Evolutionary conservation across 1,140 invertebrate species (phyloP), one percentile per base, ranked within the genome.

Genomic region (Lepeophtheirus salmonis): DNA sequence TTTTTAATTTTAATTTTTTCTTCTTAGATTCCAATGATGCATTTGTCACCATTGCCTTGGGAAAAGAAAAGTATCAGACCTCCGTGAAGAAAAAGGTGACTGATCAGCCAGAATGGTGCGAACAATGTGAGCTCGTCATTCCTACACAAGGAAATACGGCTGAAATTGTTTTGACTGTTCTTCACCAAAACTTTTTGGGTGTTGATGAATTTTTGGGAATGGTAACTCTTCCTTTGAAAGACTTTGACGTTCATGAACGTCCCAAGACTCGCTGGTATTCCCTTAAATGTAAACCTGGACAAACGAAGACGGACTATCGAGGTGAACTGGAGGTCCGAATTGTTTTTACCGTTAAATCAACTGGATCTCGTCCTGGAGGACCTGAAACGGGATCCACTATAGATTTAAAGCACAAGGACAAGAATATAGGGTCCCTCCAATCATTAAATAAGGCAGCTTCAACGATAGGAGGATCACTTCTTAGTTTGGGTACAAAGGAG

Each of bases 21-120:
- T n/a, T n/a, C n/a, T n/a, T n/a, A n/a, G n/a, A n/a, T n/a, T n/a
- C 85, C 66, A 91, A 91, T 77, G 89, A 94, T 76, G 89, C 85
- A 68, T 94, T 91, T 77, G 89, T 92, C 67, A 90, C 87, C 56
- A 94, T 95, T 68, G 84, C 80, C 23, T 75, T 94, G 64, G 89
- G 88, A 20, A 94, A 94, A 75, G 89, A 91, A 70, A 94, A 91
- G 25, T 95, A 87, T 72, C 88, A 91, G 74, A 95, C 90, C 50
- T 92, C 89, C 52, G 81, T 91, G 61, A 91, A 92, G 73, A 85
- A 92, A 71, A 90, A 89, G 74, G 78, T 83, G 16, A 72, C 75
- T 54, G 77, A 80, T 64, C 80, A 81, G 68, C 83, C 88, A 17
- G 87, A 89, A 72, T 95, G 90, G 90, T 80, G 86, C 70, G 90